These are phyloP conservation scores for Zophobas morio DNA, from an alignment of 1,140 invertebrate genomes.

Conservation along the genomic window DNA sequence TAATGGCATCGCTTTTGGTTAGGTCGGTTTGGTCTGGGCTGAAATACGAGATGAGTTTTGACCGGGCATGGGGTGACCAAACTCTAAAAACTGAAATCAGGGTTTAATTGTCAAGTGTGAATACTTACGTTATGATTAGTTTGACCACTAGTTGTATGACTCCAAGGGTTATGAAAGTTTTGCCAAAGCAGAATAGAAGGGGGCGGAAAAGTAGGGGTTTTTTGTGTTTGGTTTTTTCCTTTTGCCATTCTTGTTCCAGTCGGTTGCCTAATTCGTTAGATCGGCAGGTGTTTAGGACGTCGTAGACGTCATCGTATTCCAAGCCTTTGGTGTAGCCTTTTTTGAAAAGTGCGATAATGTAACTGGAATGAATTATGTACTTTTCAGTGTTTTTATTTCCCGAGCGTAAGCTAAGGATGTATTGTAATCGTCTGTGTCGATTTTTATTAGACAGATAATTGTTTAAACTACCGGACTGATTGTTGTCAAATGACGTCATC, in stretches of 20 bases:
- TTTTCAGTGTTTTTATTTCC: too few species aligned
- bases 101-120: not conserved
- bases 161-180: conserved; percentile 69
- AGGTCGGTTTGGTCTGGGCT: conserved; percentile 69
- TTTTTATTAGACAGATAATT: too few species aligned
- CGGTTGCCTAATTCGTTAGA: conserved; percentile 56
- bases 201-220: conserved; percentile 72
- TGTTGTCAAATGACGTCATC: too few species aligned
- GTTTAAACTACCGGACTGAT: too few species aligned
- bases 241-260: conserved; percentile 60
- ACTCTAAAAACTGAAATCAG: conserved; percentile 71
- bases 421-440: too few species aligned
- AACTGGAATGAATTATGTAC: conserved; percentile 50
- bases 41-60: conserved; percentile 79
- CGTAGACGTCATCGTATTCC: conserved; percentile 67
- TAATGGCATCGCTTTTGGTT: conserved; percentile 72
- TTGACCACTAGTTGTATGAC: conserved; percentile 11
- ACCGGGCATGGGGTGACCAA: conserved; percentile 79
- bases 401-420: too few species aligned
- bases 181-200: conserved; percentile 71
- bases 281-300: conserved; percentile 55
- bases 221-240: conserved; percentile 53
- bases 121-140: conserved; percentile 20
- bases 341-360: conserved; percentile 56
- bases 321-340: conserved; percentile 55